Percentiles rank a stretch among this genome's conserved stretches.
Evolutionary conservation across 1,140 invertebrate species (phyloP).

Genomic region (Plutomurus gul): DNA sequence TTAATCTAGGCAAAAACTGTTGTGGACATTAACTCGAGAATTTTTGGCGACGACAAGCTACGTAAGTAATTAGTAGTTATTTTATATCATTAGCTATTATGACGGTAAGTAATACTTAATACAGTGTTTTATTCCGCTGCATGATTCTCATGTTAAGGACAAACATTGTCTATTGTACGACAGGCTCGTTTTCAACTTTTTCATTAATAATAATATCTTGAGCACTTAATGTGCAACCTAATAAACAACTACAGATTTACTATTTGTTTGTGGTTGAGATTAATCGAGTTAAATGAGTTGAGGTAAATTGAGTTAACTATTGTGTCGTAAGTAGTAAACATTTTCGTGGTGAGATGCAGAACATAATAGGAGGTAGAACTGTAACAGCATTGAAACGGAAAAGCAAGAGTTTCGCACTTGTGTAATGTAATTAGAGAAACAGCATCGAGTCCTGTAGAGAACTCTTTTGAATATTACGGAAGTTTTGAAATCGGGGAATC

Average conservation of each 20-base stretch:
- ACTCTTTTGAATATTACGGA: slow-evolving; percentile 6
- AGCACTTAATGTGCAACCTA: not conserved
- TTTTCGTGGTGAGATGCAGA: not conserved
- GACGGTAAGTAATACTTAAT: no score
- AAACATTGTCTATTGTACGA: no score
- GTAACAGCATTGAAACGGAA: no score
- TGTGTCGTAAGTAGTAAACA: slow-evolving; percentile 4
- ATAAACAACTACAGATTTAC: not conserved
- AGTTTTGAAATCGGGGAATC: not conserved
- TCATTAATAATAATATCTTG: not conserved
- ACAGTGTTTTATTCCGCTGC: no score
- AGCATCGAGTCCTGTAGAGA: not conserved
- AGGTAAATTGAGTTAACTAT: slow-evolving; percentile 24
- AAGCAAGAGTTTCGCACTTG: not conserved
- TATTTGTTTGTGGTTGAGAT: slow-evolving; percentile 25
- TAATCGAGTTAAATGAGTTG: slow-evolving; percentile 12
- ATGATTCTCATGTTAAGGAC: no score
- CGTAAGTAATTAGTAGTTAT: not conserved
- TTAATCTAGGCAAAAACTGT: slow-evolving; percentile 1
- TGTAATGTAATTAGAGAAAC: not conserved
- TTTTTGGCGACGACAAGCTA: not conserved
- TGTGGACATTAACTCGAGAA: slow-evolving; percentile 3
- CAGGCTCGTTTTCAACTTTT: no score
- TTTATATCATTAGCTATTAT: not conserved
- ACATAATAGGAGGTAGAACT: no score